These are phyloP conservation scores for Eubucco bourcierii DNA, from an alignment of 2,113 vertebrate genomes.

Conservation along the genomic window DNA sequence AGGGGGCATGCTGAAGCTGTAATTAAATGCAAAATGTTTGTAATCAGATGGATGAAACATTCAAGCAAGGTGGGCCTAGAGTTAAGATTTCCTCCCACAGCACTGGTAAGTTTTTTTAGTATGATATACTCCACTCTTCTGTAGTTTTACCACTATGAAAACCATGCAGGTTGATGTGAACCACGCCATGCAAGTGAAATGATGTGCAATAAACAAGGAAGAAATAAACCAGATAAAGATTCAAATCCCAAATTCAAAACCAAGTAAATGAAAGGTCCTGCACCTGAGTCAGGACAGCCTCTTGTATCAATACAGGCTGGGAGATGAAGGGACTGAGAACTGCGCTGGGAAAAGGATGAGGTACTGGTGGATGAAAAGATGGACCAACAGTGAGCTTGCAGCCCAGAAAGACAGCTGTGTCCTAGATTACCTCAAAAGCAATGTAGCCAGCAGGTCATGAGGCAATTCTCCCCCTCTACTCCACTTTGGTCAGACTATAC, in stretches of 20 bases:
- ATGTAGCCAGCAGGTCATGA: neutral
- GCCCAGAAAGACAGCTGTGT: neutral
- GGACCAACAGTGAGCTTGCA: neutral
- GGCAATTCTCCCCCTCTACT: neutral
- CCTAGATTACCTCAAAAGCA: neutral
- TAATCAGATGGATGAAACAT: neutral
- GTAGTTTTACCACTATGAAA: neutral
- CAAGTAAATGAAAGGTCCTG: neutral
- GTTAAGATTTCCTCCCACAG: neutral
- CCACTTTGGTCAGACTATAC: neutral
- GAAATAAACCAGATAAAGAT: neutral
- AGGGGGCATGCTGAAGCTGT: neutral
- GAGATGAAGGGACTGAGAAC: neutral
- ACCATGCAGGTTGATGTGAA: neutral
- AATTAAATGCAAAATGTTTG: neutral
- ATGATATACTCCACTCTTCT: neutral
- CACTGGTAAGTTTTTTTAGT: neutral
- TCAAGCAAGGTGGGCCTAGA: neutral
- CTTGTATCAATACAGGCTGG: neutral
- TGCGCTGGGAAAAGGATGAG: too few relatives aligned
- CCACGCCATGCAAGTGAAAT: neutral
- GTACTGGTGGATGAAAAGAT: neutral
- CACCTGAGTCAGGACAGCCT: neutral
- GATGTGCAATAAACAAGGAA: neutral
- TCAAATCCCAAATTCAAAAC: neutral